A percentile compares a stretch with the other conserved stretches of the same genome.
These are phyloP conservation scores for Ciconia maguari DNA, from an alignment of 2,113 vertebrate species.

Conservation along the genomic window DNA sequence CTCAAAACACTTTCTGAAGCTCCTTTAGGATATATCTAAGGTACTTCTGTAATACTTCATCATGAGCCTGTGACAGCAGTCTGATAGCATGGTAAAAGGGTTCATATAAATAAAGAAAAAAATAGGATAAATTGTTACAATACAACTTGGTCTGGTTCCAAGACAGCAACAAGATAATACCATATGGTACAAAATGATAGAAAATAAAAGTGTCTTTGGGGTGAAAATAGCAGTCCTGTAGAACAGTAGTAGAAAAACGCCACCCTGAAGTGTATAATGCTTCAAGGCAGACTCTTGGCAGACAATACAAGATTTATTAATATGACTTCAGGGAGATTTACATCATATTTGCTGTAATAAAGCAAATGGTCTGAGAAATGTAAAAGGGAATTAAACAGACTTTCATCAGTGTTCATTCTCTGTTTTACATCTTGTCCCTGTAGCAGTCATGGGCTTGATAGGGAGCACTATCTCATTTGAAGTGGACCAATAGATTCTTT, in stretches of 20 bases:
- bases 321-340: not conserved
- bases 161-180: not conserved
- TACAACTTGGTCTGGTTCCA: not conserved
- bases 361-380: not conserved
- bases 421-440: not conserved
- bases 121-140: not conserved
- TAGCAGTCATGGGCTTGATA: not conserved
- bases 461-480: not conserved
- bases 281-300: not conserved
- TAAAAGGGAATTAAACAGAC: not conserved
- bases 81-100: not conserved
- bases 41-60: not conserved
- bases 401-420: not conserved
- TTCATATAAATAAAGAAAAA: not conserved
- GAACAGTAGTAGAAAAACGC: not conserved
- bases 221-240: not conserved
- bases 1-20: not conserved
- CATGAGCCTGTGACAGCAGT: not conserved
- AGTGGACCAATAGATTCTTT: not conserved
- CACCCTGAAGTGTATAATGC: not conserved
- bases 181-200: not conserved
- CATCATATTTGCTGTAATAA: not conserved
- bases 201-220: not conserved
- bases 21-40: not conserved
- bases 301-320: not conserved